Evolutionary conservation across 2,797 vertebrate genomes (phyloP), one percentile per base, ranked within the genome.

Genomic region (Anableps anableps): DNA sequence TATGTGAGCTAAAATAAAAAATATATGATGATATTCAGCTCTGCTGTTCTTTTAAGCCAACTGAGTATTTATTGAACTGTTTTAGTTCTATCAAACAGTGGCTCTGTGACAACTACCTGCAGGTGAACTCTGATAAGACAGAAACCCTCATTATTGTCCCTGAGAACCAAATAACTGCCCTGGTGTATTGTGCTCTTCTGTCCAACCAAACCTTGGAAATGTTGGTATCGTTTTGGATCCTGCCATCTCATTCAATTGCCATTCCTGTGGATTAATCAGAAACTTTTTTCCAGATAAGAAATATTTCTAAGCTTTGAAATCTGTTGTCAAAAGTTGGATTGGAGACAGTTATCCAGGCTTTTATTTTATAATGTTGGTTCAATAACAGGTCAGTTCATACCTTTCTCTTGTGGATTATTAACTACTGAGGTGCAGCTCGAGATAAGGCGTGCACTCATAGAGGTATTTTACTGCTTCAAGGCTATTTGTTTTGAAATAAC

Each of bases 361-460:
- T 66, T 66, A 38, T 38, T 38, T 38, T 34, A 34, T 19, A 17
- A 75, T 70, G 47, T 73, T 60, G 66, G 21, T 66, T 66, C 78
- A 76, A 62, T 29, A 75, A 53, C 68, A 58, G 8, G 0, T 80
- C 73, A 74, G 38, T 45, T 53, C 50, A 45, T 4, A 2, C 53
- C 31, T 34, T 76, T 31, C 14, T 36, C 41, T 14, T 68, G 76
- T 80, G 29, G 82, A 85, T 80, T 21, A 84, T 86, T 86, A 80
- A 88, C 51, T 31, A 13, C n/a, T 3, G 58, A 7, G 3, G 0
- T 36, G 23, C 51, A 71, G 64, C 60, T 47, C 68, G 13, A 76
- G 60, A 38, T 3, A 51, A 14, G 1, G 43, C 41, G 50, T 50
- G 53, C 13, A 17, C 58, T 19, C 41, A 19, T 26, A 31, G 9